Base-by-base conservation (phyloP, 2,888 invertebrate species). In the Parnassius glacialis region DNA sequence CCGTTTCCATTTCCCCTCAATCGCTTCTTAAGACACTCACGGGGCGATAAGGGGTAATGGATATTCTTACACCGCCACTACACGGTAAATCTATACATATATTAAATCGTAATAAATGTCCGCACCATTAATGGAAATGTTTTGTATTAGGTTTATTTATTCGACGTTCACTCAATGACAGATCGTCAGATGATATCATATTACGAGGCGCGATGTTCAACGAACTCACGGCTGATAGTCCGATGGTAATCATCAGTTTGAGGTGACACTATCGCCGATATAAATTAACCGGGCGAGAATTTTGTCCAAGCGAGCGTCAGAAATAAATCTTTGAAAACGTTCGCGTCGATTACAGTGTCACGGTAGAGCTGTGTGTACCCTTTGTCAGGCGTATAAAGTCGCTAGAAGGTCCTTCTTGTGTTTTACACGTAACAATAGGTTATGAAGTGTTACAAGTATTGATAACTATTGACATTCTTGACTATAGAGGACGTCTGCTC, bases 251-350 rank as follows among this genome's bases (percentile, higher is more conserved):
- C 82, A 79, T 73, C 70, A 75, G 73, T 73, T 74, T 75, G 72
- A 70, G 73, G 76, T 79, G 84, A 83, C 85, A 79, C 76, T 84
- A 87, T 87, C 85, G 69, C 67, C 71, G 71, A 72, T 78, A 85
- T 83, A 83, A 83, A 87, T 85, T 81, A 81, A 79, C 76, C 77
- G 76, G 79, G 79, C 81, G 78, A 68, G 64, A 70, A 65, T 25
- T 69, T 68, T 69, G 67, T 68, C 69, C 47, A 43, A 62, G 48
- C 48, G 53, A 25, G 70, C 70, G 70, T 76, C 70, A 73, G 75
- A 78, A 74, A 79, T 84, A 83, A 82, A 85, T 85, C 70, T 73
- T 75, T 67, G 65, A 72, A 70, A 74, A 75, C 73, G 69, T 70
- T 62, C 61, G 47, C 48, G 63, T 65, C 67, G 67, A 63, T 63